Evolutionary conservation across 2,113 vertebrate genomes (phyloP).

Genomic region (Haliaeetus leucogaster): DNA sequence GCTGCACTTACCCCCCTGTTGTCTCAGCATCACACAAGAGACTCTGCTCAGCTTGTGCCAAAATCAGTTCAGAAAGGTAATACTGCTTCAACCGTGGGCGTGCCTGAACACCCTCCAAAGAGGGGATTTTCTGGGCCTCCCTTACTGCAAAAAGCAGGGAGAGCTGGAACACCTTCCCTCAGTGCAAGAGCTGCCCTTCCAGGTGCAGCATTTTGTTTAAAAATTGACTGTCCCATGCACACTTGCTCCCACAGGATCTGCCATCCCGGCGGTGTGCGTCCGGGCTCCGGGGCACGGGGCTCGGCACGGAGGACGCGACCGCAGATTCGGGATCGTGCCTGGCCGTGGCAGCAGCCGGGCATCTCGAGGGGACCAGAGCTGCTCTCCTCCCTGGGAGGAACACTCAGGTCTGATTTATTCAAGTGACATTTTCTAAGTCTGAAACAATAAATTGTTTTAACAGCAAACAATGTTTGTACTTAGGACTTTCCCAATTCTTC

Average conservation of each 20-base stretch:
- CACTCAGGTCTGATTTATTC: rapidly evolving
- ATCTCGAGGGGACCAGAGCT: rapidly evolving
- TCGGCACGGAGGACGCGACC: rapidly evolving
- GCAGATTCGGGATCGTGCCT: rapidly evolving
- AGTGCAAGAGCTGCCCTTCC: neutral
- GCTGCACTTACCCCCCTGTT: too few species aligned
- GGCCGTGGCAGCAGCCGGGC: rapidly evolving
- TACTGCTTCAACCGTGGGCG: rapidly evolving
- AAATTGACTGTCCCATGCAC: rapidly evolving
- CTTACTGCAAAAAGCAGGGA: rapidly evolving
- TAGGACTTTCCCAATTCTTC: rapidly evolving
- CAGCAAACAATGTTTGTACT: rapidly evolving
- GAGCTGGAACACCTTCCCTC: neutral
- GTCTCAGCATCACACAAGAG: neutral
- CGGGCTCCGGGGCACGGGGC: neutral
- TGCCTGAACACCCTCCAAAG: rapidly evolving
- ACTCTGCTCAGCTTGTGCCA: neutral
- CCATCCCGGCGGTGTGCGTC: rapidly evolving
- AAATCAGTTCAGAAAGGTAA: too few species aligned
- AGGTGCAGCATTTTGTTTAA: neutral
- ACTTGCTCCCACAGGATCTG: neutral
- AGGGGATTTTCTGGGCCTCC: neutral
- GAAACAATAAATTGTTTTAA: neutral
- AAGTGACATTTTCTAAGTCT: neutral
- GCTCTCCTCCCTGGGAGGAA: rapidly evolving